These are phyloP conservation scores for Apodemus speciosus DNA, from an alignment of 2,113 vertebrate genomes.

Conservation along the genomic window DNA sequence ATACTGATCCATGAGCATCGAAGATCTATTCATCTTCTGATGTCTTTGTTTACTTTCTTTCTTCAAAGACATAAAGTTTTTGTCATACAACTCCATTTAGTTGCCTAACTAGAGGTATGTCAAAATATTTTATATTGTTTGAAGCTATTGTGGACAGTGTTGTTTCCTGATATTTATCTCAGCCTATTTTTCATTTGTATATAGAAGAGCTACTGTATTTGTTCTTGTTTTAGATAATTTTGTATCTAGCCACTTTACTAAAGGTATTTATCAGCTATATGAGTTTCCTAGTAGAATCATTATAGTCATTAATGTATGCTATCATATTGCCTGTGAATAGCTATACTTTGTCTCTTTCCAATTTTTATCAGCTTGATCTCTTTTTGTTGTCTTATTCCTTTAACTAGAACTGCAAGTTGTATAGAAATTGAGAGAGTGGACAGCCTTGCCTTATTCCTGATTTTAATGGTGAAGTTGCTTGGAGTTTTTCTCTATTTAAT, in stretches of 20 bases:
- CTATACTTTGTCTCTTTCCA: not conserved
- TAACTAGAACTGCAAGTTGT: not conserved
- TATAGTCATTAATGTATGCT: not conserved
- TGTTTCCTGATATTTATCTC: not conserved
- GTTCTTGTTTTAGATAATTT: not conserved
- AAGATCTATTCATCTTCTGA: not conserved
- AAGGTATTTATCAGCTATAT: not conserved
- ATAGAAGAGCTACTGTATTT: not conserved
- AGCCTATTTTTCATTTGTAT: not conserved
- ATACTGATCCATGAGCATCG: not conserved
- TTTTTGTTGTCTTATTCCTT: not conserved
- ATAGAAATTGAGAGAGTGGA: not conserved
- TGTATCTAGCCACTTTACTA: not conserved
- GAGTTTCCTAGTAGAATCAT: not conserved
- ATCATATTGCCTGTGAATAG: not conserved
- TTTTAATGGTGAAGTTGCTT: not conserved
- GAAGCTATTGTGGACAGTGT: not conserved
- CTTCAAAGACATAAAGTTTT: not conserved
- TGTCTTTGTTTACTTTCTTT: not conserved
- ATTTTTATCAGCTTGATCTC: not conserved
- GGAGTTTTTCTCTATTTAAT: not conserved
- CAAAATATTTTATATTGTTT: not conserved
- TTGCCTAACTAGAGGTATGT: not conserved
- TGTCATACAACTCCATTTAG: fast-evolving
- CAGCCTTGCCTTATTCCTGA: not conserved